Evolutionary conservation across 2,113 vertebrate genomes (phyloP).

Genomic region (Corythoichthys haematopterus): DNA sequence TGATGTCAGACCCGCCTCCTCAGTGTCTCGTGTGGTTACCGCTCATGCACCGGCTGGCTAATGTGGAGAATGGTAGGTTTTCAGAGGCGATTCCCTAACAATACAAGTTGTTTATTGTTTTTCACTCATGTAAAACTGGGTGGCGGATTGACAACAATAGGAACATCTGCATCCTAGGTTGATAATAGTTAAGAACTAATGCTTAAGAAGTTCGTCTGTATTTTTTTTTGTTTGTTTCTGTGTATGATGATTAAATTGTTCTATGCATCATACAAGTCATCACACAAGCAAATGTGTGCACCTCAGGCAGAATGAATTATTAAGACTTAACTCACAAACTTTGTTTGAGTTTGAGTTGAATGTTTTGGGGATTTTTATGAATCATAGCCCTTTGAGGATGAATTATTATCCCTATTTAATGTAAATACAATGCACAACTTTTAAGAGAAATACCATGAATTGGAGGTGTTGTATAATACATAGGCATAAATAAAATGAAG

Average conservation of each 20-base stretch:
- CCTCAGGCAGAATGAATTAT: conserved; percentile 14
- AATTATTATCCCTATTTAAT: neutral
- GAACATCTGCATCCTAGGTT: no score
- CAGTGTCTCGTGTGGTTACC: conserved; percentile 98
- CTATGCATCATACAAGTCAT: conserved; percentile 35
- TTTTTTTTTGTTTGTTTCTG: no score
- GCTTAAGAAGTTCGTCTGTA: no score
- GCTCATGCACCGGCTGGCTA: conserved; percentile 94
- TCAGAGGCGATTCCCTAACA: neutral
- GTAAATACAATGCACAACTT: no score
- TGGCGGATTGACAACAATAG: no score
- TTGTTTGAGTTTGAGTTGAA: conserved; percentile 9
- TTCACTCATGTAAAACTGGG: no score
- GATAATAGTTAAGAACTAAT: no score
- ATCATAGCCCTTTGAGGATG: neutral
- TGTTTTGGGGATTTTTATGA: neutral
- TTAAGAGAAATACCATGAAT: no score
- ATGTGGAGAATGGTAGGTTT: conserved; percentile 94
- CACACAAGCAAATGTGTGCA: conserved; percentile 3
- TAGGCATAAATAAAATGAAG: no score
- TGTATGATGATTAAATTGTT: neutral
- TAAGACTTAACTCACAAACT: conserved; percentile 21
- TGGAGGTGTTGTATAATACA: no score
- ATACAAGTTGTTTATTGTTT: neutral
- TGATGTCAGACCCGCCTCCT: conserved; percentile 96